Conservation (phyloP, 2,888 invertebrate genomes). For the Tachina lurida region DNA sequence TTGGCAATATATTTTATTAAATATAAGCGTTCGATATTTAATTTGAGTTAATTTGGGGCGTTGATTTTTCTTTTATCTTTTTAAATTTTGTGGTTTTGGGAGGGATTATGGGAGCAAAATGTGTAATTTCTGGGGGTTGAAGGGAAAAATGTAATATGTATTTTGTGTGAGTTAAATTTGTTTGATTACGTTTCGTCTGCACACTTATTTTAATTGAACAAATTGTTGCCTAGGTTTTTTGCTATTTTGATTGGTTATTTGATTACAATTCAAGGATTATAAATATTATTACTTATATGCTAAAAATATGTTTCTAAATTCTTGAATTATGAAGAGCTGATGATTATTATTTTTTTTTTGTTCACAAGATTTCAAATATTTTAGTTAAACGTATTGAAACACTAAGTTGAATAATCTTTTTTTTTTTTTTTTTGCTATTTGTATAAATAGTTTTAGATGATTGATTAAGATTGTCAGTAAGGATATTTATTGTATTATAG, state of each 20-base stretch:
- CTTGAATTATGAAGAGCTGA: constrained; percentile 25
- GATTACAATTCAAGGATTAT: constrained; percentile 13
- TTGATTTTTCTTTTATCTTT: neutral
- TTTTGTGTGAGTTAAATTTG: neutral
- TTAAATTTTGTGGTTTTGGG: constrained; percentile 1
- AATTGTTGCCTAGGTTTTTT: constrained; percentile 55
- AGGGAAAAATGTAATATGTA: neutral
- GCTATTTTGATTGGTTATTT: constrained; percentile 18
- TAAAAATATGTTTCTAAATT: constrained; percentile 8
- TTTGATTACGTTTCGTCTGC: constrained; percentile 5
- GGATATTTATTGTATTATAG: constrained; percentile 40
- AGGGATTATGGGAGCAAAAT: neutral
- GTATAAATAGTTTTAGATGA: constrained; percentile 44
- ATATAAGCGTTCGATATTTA: neutral
- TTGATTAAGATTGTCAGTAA: constrained; percentile 61
- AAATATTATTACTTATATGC: constrained; percentile 30
- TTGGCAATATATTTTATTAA: constrained; percentile 31
- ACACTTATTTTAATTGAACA: constrained; percentile 45
- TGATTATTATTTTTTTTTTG: neutral
- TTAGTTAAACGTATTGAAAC: constrained; percentile 49
- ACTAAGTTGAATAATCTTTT: constrained; percentile 33
- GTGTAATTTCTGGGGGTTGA: neutral
- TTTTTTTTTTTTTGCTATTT: neutral
- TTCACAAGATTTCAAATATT: constrained; percentile 17
- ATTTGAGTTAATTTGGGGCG: neutral